These are phyloP conservation scores for Listronotus oregonensis DNA, from an alignment of 1,140 invertebrate species.

Conservation along the genomic window DNA sequence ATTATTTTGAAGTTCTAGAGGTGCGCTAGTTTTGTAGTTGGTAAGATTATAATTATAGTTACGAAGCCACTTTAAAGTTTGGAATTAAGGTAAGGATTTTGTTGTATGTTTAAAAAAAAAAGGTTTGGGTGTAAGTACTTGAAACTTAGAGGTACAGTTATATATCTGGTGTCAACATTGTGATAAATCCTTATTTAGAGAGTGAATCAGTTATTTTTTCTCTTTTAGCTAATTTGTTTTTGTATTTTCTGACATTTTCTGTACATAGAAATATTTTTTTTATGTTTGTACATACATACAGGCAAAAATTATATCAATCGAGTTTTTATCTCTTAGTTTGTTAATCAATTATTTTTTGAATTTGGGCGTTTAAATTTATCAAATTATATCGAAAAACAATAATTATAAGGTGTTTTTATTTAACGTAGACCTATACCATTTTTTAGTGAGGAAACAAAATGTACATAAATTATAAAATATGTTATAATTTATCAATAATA, in stretches of 20 bases:
- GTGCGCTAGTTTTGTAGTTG: too few species aligned
- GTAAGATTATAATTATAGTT: too few species aligned
- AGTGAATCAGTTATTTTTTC: slow-evolving; percentile 28
- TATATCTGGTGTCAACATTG: slow-evolving; percentile 30
- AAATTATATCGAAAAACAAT: slow-evolving; percentile 29
- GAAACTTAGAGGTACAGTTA: slow-evolving; percentile 17
- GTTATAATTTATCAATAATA: slow-evolving; percentile 33
- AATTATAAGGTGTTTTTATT: slow-evolving; percentile 35
- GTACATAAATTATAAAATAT: slow-evolving; percentile 34
- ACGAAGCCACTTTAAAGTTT: too few species aligned
- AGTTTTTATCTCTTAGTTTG: slow-evolving; percentile 16
- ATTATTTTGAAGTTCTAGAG: too few species aligned
- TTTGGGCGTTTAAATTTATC: slow-evolving; percentile 21
- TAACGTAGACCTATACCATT: slow-evolving; percentile 32
- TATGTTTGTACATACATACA: slow-evolving; percentile 30
- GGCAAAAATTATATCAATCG: slow-evolving; percentile 16
- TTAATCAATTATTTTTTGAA: slow-evolving; percentile 9
- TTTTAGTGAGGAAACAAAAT: slow-evolving; percentile 33
- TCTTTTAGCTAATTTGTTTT: slow-evolving; percentile 19
- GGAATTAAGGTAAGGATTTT: not conserved
- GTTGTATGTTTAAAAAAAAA: not conserved
- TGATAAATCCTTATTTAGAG: slow-evolving; percentile 35
- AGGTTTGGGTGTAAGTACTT: slow-evolving; percentile 22
- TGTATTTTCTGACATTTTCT: slow-evolving; percentile 14
- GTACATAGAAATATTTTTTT: slow-evolving; percentile 27